Evolutionary conservation across 2,113 vertebrate genomes (phyloP), one percentile per base, ranked within the genome.

Genomic region (Struthidea cinerea): DNA sequence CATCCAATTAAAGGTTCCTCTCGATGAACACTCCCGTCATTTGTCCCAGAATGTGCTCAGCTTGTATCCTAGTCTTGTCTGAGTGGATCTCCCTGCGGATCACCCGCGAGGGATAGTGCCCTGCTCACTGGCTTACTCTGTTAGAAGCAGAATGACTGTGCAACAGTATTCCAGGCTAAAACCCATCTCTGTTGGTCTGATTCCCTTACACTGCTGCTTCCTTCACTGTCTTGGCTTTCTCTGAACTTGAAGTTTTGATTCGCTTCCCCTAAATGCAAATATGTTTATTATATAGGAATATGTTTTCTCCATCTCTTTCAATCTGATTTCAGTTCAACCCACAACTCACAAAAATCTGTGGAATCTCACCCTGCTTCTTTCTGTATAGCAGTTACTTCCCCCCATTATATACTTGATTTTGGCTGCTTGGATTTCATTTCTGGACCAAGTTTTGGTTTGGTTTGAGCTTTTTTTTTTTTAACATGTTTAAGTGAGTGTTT

Each of bases 371-470:
- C 57, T 77, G 44, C 75, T 86, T 84, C 59, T 84, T 82, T 88
- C 80, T 86, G 18, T 67, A 11, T 64, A 88, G 64, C 52, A 10
- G 0, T 71, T 70, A 16, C 39, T 87, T 44, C 16, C 19, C 47
- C 59, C 30, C 13, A 27, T 85, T 89, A 42, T 52, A 50, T 86
- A 81, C 65, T 77, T 84, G 76, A 88, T 93, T 87, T 93, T 96
- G 71, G 78, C 96, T 95, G 94, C 74, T 95, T 95, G 89, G 82
- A 88, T 94, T 96, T 92, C 5, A 94, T 84, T 94, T 97, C 88
- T 97, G 97, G 96, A 97, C 97, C 97, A 98, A 98, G 81, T 84
- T 93, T 96, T 89, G 88, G 55, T 53, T 95, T 96, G 76, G 63
- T 90, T 89, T 91, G 86, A 71, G 15, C 15, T 81, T 85, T 76